These are phyloP conservation scores for Ianthella basta DNA, from an alignment of 37 sponge, comb jelly and placozoan genomes.

Conservation along the genomic window DNA sequence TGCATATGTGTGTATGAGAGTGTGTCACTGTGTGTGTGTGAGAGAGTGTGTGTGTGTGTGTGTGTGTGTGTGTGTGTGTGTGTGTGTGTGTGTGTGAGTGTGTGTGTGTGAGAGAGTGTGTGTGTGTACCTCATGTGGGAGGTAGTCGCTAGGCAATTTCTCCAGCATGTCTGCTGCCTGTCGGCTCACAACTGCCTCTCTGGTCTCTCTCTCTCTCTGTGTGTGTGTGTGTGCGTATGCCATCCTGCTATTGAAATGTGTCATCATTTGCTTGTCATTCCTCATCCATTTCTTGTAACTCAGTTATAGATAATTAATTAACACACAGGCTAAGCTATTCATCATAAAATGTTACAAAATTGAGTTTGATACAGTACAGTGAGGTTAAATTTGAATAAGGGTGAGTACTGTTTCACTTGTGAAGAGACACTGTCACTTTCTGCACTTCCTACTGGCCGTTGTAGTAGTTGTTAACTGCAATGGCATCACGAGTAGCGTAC, in stretches of 20 bases:
- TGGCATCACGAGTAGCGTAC: slow-evolving; percentile 8
- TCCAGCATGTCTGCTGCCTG: slow-evolving; percentile 97
- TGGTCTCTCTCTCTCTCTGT: too few relatives aligned
- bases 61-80: slow-evolving; percentile 29
- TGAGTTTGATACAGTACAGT: too few relatives aligned
- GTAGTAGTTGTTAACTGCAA: slow-evolving; percentile 15
- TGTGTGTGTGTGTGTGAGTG: not conserved
- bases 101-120: too few relatives aligned
- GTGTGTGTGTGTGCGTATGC: not conserved
- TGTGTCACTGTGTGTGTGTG: slow-evolving; percentile 13
- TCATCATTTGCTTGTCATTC: too few relatives aligned
- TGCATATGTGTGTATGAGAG: not conserved
- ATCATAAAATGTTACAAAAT: too few relatives aligned
- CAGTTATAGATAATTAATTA: too few relatives aligned
- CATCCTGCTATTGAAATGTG: not conserved
- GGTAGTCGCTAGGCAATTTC: slow-evolving; percentile 93
- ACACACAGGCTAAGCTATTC: too few relatives aligned
- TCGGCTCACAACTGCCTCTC: slow-evolving; percentile 65
- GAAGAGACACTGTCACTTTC: too few relatives aligned
- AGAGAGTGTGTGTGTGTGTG: slow-evolving; percentile 22
- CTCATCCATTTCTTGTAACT: too few relatives aligned
- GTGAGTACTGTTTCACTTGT: too few relatives aligned
- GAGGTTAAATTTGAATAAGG: too few relatives aligned
- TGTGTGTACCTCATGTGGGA: slow-evolving; percentile 87
- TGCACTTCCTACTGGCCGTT: not conserved